Conservation (phyloP, 2,113 vertebrate species). For the Ptilorrhoa leucosticta region DNA sequence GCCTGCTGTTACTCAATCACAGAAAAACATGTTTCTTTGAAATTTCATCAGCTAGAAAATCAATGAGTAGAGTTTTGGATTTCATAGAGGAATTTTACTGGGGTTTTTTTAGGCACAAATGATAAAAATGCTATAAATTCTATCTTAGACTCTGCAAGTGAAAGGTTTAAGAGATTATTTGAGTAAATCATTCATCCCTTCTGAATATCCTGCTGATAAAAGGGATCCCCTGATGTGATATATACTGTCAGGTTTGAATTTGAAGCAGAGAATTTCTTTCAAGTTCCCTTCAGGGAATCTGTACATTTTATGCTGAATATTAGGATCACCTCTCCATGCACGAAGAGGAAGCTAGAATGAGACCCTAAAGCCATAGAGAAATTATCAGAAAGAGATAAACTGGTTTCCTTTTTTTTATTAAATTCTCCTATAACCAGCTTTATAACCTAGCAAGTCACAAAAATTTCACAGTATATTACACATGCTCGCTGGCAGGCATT, state of each 20-base stretch:
- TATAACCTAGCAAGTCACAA: conserved; percentile 55
- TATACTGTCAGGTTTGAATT: conserved; percentile 63
- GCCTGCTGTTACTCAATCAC: conserved; percentile 6
- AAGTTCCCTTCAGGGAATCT: conserved; percentile 52
- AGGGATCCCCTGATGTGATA: conserved; percentile 50
- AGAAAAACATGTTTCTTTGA: conserved; percentile 42
- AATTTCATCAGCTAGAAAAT: conserved; percentile 67
- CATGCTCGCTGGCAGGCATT: conserved; percentile 15
- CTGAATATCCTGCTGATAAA: conserved; percentile 65
- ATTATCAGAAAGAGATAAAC: conserved; percentile 62
- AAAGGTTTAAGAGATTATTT: conserved; percentile 63
- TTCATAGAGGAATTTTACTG: conserved; percentile 58
- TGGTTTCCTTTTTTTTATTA: conserved; percentile 65
- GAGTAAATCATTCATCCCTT: conserved; percentile 66
- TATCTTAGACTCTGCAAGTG: conserved; percentile 37
- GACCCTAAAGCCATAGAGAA: conserved; percentile 40
- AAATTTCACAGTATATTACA: conserved; percentile 1
- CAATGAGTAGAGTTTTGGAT: conserved; percentile 38
- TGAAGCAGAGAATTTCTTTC: conserved; percentile 53
- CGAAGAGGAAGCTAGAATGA: conserved; percentile 8
- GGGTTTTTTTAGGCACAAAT: conserved; percentile 1
- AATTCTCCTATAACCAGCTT: conserved; percentile 56
- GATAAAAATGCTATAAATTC: conserved; percentile 66
- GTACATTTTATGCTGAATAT: conserved; percentile 37
- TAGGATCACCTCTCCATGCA: conserved; percentile 37